A percentile compares a stretch with the other conserved stretches of the same genome.
phyloP scores from a whole-genome alignment of 2,113 vertebrate genomes.

The Hippocampus zosterae region DNA sequence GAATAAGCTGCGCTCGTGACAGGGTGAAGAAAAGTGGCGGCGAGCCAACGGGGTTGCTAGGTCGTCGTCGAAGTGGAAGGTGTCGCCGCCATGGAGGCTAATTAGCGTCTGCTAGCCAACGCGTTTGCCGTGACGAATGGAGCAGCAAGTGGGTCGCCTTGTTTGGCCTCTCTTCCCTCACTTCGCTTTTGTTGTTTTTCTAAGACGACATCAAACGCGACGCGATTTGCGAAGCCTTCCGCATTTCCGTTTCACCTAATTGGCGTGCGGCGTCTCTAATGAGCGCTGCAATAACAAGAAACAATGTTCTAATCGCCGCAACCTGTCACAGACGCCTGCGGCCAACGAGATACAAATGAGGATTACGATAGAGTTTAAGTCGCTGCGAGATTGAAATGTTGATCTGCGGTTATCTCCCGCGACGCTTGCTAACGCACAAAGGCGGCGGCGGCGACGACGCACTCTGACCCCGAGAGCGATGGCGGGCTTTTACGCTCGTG shows the following conservation, averaged over 20 bases:
- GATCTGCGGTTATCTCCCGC: background rate
- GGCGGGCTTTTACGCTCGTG: slow-evolving; percentile 19
- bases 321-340: background rate
- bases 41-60: slow-evolving; percentile 30
- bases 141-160: slow-evolving; percentile 51
- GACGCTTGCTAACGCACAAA: background rate
- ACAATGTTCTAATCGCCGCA: slow-evolving; percentile 15
- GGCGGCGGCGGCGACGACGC: background rate
- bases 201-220: slow-evolving; percentile 53
- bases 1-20: slow-evolving; percentile 37
- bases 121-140: slow-evolving; percentile 45
- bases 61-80: background rate
- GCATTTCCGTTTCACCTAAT: slow-evolving; percentile 63
- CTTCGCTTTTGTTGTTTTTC: slow-evolving; percentile 14
- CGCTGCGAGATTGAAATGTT: too few species aligned
- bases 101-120: slow-evolving; percentile 40
- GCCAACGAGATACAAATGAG: background rate
- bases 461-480: slow-evolving; percentile 18
- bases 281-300: slow-evolving; percentile 37
- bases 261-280: slow-evolving; percentile 26
- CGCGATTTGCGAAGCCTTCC: slow-evolving; percentile 46
- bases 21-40: slow-evolving; percentile 27
- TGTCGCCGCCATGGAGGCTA: slow-evolving; percentile 22
- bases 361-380: too few species aligned
- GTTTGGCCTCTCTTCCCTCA: slow-evolving; percentile 20